Conservation (phyloP, 2,113 vertebrate genomes). For the Sula dactylatra region DNA sequence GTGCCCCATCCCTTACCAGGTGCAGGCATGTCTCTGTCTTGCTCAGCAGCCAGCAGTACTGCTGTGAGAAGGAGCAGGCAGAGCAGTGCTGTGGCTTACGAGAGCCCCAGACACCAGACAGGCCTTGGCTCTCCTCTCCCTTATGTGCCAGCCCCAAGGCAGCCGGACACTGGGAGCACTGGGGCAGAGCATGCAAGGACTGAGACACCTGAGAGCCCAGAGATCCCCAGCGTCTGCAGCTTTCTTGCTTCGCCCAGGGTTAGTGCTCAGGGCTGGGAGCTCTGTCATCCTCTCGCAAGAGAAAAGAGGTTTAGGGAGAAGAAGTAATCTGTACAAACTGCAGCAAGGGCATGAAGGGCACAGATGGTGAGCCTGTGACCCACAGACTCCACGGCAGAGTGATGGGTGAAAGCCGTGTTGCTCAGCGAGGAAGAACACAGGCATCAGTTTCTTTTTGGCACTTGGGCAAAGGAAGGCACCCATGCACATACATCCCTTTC, state of each 20-base stretch:
- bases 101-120: background rate
- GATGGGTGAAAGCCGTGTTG: background rate
- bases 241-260: background rate
- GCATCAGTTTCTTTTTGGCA: background rate
- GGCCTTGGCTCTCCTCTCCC: background rate
- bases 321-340: background rate
- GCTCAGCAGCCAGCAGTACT: background rate
- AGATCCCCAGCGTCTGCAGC: background rate
- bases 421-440: background rate
- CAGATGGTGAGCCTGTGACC: background rate
- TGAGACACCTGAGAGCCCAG: background rate
- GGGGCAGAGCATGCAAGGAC: accelerated
- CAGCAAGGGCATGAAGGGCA: background rate
- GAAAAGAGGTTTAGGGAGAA: background rate
- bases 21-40: too few species aligned
- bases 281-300: background rate
- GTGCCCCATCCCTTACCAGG: background rate
- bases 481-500: background rate
- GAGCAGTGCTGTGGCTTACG: background rate
- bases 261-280: background rate
- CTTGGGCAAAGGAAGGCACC: background rate
- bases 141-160: too few species aligned
- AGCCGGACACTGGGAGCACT: background rate
- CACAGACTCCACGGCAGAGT: background rate
- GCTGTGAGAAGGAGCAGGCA: background rate